A percentile compares a stretch with the other conserved stretches of the same genome.
These are phyloP conservation scores for Harpalus rufipes DNA, from an alignment of 2,888 invertebrate genomes.

Conservation along the genomic window DNA sequence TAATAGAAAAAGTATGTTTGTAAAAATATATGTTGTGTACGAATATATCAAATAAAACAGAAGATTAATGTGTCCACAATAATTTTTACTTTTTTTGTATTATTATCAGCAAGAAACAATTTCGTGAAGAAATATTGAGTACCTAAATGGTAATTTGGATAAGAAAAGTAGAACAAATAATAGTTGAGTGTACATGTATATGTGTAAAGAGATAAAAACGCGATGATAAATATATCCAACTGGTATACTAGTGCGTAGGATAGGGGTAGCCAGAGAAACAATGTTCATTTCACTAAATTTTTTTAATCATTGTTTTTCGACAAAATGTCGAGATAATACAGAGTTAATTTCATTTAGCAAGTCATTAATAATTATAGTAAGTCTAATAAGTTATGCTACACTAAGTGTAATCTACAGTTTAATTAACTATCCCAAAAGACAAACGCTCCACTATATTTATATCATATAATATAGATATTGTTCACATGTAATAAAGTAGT, in stretches of 20 bases:
- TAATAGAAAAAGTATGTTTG: too few species aligned
- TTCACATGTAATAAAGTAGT: conserved; percentile 66
- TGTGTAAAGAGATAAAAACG: not conserved
- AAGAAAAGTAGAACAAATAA: not conserved
- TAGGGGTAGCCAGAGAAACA: conserved; percentile 60
- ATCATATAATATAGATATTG: conserved; percentile 66
- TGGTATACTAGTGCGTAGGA: conserved; percentile 65
- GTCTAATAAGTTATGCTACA: conserved; percentile 67
- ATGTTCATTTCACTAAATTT: conserved; percentile 66
- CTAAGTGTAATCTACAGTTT: conserved; percentile 67
- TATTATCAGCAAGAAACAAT: too few species aligned
- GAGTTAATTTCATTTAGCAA: conserved; percentile 67
- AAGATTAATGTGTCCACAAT: too few species aligned
- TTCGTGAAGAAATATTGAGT: not conserved
- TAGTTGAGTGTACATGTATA: not conserved
- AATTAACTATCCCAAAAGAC: conserved; percentile 67
- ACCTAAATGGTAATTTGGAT: not conserved
- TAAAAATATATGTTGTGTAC: too few species aligned
- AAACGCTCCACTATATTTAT: conserved; percentile 65
- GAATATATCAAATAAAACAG: too few species aligned
- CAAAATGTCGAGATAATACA: conserved; percentile 67
- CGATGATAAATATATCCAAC: conserved; percentile 17
- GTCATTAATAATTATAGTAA: conserved; percentile 65
- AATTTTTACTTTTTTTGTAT: too few species aligned
- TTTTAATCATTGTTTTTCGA: conserved; percentile 67